Evolutionary conservation across 2,888 invertebrate species (phyloP), one percentile per base, ranked within the genome.

Genomic region (Crepidodera aurea): DNA sequence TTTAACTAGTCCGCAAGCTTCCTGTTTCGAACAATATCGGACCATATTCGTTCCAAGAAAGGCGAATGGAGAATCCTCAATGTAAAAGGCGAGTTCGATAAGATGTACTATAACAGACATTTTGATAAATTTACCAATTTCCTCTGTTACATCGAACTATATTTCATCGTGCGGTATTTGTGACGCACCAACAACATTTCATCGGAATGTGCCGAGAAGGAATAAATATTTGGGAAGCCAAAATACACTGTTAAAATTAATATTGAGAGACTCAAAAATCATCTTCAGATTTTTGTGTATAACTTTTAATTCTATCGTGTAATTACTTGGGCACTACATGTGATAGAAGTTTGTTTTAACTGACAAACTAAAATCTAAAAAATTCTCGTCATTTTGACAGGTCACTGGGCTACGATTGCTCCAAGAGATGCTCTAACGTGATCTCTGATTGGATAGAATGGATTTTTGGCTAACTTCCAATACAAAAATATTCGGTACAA

Each of bases 121-220:
- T 63, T 69, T 69, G 69, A 69, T 67, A 66, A 69, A 69, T 69
- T 62, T 58, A 25, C 64, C 67, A 67, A 69, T 69, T 69, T 69
- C 69, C 62, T 50, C 25, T 50, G 51, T 56, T 53, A 50, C 57
- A 40, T 53, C 22, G 27, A 25, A 56, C 58, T 37, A 66, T 68
- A 68, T 66, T 65, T 68, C 66, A 66, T 40, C 15, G 44, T 22
- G 58, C 51, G 57, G 55, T 16, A 51, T 34, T 57, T 66, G 51
- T 66, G 64, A 62, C 62, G 25, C 46, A 61, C 51, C 53, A 54
- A 18, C 55, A 42, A 57, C 57, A 51, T 62, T 66, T 64, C 60
- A 64, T 65, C 60, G 62, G 56, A 55, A 59, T 25, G 34, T 46
- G 16, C 37, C 48, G 46, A 54, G 53, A 51, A 51, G 34, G 50